Percentiles rank a stretch among this genome's conserved stretches.
Evolutionary conservation across 1,140 invertebrate species (phyloP).

Genomic region (Drosophila lowei): DNA sequence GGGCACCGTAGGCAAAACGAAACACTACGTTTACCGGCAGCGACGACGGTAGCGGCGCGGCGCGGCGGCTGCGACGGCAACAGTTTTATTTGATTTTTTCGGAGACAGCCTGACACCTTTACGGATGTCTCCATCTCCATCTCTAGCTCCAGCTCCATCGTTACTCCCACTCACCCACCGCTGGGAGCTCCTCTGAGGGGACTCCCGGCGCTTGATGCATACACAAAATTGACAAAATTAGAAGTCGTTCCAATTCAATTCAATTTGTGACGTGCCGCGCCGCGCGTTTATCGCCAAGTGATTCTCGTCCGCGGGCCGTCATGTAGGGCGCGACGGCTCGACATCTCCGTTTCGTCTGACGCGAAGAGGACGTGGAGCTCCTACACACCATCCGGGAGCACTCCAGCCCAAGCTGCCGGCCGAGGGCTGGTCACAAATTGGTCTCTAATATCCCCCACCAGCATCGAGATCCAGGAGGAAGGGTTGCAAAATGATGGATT

Average conservation of each 20-base stretch:
- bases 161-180: conserved; percentile 17
- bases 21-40: conserved; percentile 43
- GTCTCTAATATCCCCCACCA: conserved; percentile 6
- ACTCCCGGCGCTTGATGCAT: conserved; percentile 48
- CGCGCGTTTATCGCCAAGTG: conserved; percentile 42
- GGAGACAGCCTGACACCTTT: conserved; percentile 5
- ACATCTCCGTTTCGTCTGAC: no score
- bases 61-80: conserved; percentile 55
- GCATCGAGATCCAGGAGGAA: conserved; percentile 28
- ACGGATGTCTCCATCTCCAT: neutral
- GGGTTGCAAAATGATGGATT: conserved; percentile 87
- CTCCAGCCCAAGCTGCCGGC: no score
- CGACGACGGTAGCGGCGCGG: conserved; percentile 22
- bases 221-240: conserved; percentile 80
- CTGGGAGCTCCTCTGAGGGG: neutral
- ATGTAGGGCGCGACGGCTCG: conserved; percentile 10
- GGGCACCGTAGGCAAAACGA: conserved; percentile 9
- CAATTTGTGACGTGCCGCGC: conserved; percentile 48
- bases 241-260: conserved; percentile 70
- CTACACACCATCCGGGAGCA: no score
- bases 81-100: conserved; percentile 48
- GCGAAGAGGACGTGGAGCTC: no score
- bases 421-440: no score
- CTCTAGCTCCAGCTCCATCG: neutral
- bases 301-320: conserved; percentile 18